Percentiles rank a stretch among this genome's conserved stretches.
phyloP scores from a whole-genome alignment of 2,113 vertebrate species.

The Sciurus niger region DNA sequence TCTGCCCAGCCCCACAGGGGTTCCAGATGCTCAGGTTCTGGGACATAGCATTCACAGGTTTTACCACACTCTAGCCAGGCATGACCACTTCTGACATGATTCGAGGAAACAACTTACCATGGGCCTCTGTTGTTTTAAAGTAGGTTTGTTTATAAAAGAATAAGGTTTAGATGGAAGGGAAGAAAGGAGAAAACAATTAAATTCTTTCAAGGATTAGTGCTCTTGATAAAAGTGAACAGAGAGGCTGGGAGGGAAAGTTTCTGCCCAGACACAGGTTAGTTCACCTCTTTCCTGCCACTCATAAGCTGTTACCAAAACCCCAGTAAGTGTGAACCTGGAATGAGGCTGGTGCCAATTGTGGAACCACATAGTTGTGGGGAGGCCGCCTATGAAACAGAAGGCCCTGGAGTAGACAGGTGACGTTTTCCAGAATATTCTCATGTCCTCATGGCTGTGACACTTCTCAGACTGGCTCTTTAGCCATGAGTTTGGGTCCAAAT shows the following conservation, averaged over 20 bases:
- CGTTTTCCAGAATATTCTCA: no score
- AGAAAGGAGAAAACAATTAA: background rate
- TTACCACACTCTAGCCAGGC: background rate
- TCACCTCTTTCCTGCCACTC: background rate
- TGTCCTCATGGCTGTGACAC: no score
- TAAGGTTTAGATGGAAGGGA: background rate
- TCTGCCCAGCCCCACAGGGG: background rate
- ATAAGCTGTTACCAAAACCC: background rate
- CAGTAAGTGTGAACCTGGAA: background rate
- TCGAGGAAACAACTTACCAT: background rate
- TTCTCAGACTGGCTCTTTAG: background rate
- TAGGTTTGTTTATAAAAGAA: background rate
- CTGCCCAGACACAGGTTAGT: background rate
- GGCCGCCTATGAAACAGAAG: no score
- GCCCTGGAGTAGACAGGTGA: no score
- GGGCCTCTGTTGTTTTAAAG: background rate
- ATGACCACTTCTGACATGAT: background rate
- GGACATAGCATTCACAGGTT: background rate
- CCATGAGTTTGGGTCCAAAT: background rate
- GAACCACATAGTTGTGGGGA: no score
- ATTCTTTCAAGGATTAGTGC: background rate
- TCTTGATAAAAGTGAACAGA: background rate
- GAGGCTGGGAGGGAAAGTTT: background rate
- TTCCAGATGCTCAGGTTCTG: background rate
- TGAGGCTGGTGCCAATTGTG: background rate